Evolutionary conservation across 2,888 invertebrate genomes (phyloP), one percentile per base, ranked within the genome.

Genomic region (Metalampra italica): DNA sequence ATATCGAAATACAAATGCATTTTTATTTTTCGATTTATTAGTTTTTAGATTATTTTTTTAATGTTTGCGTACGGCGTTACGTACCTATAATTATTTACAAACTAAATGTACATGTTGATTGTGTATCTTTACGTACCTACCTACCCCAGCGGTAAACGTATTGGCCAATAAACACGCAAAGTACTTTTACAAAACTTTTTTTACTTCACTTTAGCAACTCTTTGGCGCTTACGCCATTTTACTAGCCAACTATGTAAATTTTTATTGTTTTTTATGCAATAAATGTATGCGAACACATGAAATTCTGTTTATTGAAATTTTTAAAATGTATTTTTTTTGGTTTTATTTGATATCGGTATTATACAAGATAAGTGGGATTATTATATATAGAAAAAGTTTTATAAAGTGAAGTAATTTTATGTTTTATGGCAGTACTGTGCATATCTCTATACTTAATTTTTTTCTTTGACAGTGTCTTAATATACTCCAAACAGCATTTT

Each of bases 401-500:
- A 22, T 22, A 3, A 2, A 22, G 22, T 37, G 37, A 13, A 4
- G 37, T 37, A 12, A 15, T 34, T n/a, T 9, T n/a, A 15, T 0
- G 9, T 43, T 45, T 7, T 29, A 38, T 45, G 13, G 4, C 37
- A 45, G 45, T 45, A 12, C 29, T 54, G 57, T 57, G 61, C 56
- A 59, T n/a, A n/a, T 59, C 58, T 54, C 22, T 46, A 48, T 47
- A 47, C 52, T 52, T 63, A 43, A 47, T 72, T 70, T 75, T 77
- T 76, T 65, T 54, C 57, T 68, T 70, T 77, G 78, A 82, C 79
- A 66, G 66, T 75, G 64, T 78, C 75, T 68, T 70, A 73, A 70
- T 82, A 80, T 84, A 85, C 86, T 86, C 87, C 82, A 78, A 66
- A 67, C 72, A 75, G 84, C 83, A 85, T 86, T 87, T 86, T 76